These are phyloP conservation scores for Camelus bactrianus DNA, from an alignment of 2,113 vertebrate genomes.

Conservation along the genomic window DNA sequence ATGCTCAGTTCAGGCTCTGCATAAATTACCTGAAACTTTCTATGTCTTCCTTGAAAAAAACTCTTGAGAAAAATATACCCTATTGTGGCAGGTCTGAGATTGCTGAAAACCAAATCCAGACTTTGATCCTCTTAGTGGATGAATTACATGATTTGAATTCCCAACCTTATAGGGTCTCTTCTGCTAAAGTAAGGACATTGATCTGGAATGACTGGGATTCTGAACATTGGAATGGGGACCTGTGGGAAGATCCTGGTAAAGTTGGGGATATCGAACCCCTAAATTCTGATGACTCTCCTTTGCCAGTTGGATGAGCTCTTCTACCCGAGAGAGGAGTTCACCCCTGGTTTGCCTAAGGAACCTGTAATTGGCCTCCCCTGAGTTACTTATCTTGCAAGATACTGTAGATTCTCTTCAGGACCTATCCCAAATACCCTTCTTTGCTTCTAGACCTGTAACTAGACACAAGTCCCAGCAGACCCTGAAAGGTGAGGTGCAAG, in stretches of 20 bases:
- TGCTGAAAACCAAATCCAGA: background rate
- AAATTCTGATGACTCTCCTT: background rate
- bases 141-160: background rate
- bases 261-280: background rate
- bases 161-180: background rate
- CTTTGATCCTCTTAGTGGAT: background rate
- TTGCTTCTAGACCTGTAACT: background rate
- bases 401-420: background rate
- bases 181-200: background rate
- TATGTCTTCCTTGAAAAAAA: background rate
- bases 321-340: background rate
- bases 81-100: background rate
- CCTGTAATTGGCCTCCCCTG: background rate
- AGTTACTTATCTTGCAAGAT: background rate
- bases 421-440: background rate
- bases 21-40: background rate
- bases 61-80: background rate
- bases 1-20: background rate
- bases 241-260: background rate
- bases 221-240: background rate
- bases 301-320: background rate
- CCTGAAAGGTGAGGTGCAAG: background rate
- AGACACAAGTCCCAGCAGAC: background rate
- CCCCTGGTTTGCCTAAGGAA: background rate
- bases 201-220: background rate